Conservation (phyloP, 2,888 invertebrate genomes). For the Iselma pallidipennis region DNA sequence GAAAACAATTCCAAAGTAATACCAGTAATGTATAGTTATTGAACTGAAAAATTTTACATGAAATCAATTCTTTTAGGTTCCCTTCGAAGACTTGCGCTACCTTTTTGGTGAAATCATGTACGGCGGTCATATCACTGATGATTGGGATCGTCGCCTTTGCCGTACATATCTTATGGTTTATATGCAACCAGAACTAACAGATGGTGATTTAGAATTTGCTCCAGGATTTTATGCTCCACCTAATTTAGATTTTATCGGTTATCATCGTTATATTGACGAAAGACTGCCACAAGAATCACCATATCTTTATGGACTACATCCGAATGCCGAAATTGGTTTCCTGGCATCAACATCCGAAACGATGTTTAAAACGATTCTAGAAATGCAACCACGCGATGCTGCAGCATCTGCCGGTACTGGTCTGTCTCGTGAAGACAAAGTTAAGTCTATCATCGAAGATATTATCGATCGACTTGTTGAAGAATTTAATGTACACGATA, state of each 20-base stretch:
- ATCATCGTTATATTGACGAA: conserved; percentile 88
- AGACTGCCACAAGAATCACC: conserved; percentile 86
- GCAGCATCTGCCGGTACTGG: conserved; percentile 71
- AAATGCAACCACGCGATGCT: conserved; percentile 86
- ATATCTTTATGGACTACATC: conserved; percentile 87
- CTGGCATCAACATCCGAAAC: conserved; percentile 84
- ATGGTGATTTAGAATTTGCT: conserved; percentile 82
- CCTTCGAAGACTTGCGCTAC: conserved; percentile 94
- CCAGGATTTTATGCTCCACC: conserved; percentile 86
- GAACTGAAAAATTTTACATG: background rate
- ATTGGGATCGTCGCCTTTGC: conserved; percentile 91
- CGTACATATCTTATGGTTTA: conserved; percentile 84
- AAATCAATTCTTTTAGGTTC: conserved; percentile 57
- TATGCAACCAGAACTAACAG: conserved; percentile 85
- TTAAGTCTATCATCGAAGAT: conserved; percentile 79
- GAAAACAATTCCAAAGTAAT: conserved; percentile 77
- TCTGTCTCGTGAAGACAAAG: conserved; percentile 81
- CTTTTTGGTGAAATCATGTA: conserved; percentile 98
- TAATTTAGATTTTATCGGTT: conserved; percentile 83
- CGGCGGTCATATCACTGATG: conserved; percentile 95
- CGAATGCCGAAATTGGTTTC: conserved; percentile 95
- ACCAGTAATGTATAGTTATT: conserved; percentile 2
- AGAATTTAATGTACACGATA: conserved; percentile 82
- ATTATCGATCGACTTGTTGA: conserved; percentile 87
- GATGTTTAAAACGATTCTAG: conserved; percentile 82